These are phyloP conservation scores for Athene noctua DNA, from an alignment of 2,113 vertebrate genomes.

Conservation along the genomic window DNA sequence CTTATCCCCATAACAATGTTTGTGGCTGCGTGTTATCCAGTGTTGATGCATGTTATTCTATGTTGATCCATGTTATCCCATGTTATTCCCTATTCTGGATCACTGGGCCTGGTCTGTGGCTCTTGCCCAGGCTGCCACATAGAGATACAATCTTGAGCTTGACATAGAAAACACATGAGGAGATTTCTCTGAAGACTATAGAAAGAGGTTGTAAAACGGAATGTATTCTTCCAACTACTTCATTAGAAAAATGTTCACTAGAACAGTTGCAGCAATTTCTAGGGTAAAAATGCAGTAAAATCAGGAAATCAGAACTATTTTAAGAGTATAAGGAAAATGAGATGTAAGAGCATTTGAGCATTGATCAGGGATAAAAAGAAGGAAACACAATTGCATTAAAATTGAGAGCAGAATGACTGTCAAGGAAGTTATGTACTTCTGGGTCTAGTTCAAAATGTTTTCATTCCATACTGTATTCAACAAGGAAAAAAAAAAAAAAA, in stretches of 20 bases:
- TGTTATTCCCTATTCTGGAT: no score
- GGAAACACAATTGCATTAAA: background rate
- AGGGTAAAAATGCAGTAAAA: background rate
- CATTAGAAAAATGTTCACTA: background rate
- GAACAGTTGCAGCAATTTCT: background rate
- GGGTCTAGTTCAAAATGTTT: background rate
- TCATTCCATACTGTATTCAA: background rate
- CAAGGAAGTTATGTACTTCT: background rate
- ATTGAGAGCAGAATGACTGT: background rate
- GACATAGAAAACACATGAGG: background rate
- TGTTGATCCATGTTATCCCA: no score
- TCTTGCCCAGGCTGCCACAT: no score
- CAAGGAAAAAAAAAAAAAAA: background rate
- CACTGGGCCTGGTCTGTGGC: no score
- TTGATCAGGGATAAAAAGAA: background rate
- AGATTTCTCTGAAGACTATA: background rate
- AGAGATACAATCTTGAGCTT: background rate
- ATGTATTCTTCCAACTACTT: background rate
- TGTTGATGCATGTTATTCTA: no score
- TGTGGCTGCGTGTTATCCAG: no score
- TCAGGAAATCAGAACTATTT: background rate
- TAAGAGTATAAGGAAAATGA: background rate
- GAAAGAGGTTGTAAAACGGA: background rate
- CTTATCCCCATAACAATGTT: no score
- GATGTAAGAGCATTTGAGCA: background rate